phyloP scores from a whole-genome alignment of 1,140 invertebrate species.

The Pectinophora gossypiella region DNA sequence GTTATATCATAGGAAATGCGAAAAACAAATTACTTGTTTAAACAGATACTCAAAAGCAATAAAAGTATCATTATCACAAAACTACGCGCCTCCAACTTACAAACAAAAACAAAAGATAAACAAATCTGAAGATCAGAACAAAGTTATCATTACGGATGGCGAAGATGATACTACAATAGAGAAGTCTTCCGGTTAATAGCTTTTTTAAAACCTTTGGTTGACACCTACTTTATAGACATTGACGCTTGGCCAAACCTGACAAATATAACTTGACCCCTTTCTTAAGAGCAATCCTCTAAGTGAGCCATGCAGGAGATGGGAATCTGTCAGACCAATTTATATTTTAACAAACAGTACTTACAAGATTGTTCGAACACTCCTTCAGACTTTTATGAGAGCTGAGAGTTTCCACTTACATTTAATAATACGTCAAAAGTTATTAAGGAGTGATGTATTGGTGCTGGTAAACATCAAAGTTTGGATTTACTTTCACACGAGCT shows the following conservation, averaged over 20 bases:
- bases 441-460: not conserved
- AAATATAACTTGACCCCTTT: conserved; percentile 21
- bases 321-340: not conserved
- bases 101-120: conserved; percentile 1
- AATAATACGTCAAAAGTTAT: conserved; percentile 3
- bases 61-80: too few relatives aligned
- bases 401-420: not conserved
- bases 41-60: too few relatives aligned
- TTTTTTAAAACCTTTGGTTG: conserved; percentile 36
- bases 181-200: too few relatives aligned
- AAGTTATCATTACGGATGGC: conserved; percentile 19
- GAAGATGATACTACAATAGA: too few relatives aligned
- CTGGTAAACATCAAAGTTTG: not conserved
- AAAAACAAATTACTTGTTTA: too few relatives aligned
- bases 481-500: too few relatives aligned
- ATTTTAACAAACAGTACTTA: not conserved
- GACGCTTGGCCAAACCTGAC: conserved; percentile 38
- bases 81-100: too few relatives aligned
- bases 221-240: conserved; percentile 49
- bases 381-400: not conserved
- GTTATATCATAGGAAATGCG: too few relatives aligned
- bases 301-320: too few relatives aligned
- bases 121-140: conserved; percentile 24
- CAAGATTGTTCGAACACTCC: not conserved
- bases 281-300: too few relatives aligned